phyloP scores from a whole-genome alignment of 35 echinoderm and acorn worm genomes.

The Patiria miniata region DNA sequence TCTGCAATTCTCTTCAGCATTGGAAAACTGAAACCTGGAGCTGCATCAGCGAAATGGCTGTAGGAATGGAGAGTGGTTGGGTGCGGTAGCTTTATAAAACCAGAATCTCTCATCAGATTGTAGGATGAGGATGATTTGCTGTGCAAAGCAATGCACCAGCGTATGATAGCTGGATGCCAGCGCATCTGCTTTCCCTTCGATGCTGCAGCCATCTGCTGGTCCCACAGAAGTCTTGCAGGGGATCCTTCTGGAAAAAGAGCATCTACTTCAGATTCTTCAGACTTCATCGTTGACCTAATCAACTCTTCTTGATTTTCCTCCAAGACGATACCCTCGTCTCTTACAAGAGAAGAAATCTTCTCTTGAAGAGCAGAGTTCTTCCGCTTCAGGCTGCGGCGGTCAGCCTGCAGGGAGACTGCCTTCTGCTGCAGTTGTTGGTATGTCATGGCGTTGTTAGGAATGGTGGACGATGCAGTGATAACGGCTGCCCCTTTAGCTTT shows the following conservation, averaged over 20 bases:
- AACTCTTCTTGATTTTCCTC: neutral
- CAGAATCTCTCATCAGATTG: constrained; percentile 45
- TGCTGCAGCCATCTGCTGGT: neutral
- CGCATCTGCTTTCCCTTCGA: constrained; percentile 48
- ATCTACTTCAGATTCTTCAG: neutral
- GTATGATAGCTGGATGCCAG: constrained; percentile 76
- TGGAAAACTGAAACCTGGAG: constrained; percentile 20
- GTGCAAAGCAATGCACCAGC: constrained; percentile 63
- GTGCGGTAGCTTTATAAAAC: constrained; percentile 54
- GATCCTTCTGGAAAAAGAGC: neutral
- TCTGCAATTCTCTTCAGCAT: constrained; percentile 9
- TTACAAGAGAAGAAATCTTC: neutral
- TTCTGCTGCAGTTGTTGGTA: neutral
- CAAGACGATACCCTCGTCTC: neutral
- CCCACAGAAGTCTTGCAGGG: constrained; percentile 15
- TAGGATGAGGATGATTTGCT: constrained; percentile 68
- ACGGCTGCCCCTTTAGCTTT: neutral
- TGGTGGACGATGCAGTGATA: neutral
- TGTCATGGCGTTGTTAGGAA: neutral
- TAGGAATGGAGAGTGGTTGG: constrained; percentile 61
- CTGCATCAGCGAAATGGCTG: constrained; percentile 30
- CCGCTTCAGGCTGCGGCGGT: neutral
- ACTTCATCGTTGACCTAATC: neutral
- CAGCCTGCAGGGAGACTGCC: neutral
- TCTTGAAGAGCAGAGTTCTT: neutral